Conservation (phyloP, 2,888 invertebrate genomes). For the Zhuqinia jingwanae region DNA sequence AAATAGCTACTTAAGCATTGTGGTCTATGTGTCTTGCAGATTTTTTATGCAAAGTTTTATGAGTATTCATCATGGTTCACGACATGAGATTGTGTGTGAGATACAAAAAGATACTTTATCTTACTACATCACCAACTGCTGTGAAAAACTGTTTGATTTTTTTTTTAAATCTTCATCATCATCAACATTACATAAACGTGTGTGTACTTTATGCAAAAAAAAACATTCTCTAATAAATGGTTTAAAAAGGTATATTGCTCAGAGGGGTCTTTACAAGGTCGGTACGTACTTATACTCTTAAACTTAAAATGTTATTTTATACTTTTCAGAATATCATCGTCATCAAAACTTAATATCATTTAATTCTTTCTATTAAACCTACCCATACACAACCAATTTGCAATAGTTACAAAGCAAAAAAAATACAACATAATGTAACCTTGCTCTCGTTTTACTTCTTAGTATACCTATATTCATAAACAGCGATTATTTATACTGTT, state of each 20-base stretch:
- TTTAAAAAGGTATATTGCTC: not conserved
- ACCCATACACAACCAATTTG: no score
- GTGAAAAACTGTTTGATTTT: not conserved
- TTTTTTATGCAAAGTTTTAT: not conserved
- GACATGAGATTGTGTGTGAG: not conserved
- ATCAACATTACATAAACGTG: no score
- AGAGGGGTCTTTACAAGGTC: not conserved
- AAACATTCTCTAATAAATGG: not conserved
- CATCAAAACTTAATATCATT: slow-evolving; percentile 3
- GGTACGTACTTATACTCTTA: no score
- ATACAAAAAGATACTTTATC: not conserved
- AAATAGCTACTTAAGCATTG: not conserved
- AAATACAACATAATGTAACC: not conserved
- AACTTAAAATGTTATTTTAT: not conserved
- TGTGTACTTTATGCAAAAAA: not conserved
- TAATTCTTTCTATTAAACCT: no score
- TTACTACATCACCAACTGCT: not conserved
- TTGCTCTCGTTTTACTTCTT: slow-evolving; percentile 1
- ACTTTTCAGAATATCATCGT: not conserved
- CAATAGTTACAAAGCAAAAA: not conserved
- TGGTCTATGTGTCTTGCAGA: no score
- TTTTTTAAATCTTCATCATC: not conserved
- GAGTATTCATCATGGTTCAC: not conserved
- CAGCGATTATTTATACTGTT: no score
- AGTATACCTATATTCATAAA: no score